Conservation (phyloP, 2,888 invertebrate species). For the Carabus problematicus region DNA sequence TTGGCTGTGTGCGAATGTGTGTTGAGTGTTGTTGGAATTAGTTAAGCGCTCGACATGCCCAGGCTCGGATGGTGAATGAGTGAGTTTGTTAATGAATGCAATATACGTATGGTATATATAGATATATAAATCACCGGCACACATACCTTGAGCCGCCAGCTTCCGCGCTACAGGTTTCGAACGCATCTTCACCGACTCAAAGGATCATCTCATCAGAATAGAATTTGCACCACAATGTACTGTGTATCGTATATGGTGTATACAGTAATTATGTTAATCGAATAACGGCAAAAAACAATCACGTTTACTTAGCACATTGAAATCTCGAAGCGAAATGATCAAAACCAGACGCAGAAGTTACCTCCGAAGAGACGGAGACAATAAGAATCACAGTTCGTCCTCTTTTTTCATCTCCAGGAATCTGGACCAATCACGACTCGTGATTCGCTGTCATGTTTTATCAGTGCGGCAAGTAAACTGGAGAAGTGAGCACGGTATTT, state of each 20-base stretch:
- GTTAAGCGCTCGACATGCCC: too few relatives aligned
- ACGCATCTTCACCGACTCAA: conserved; percentile 65
- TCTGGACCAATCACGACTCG: conserved; percentile 57
- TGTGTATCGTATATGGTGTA: too few relatives aligned
- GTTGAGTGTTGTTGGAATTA: background rate
- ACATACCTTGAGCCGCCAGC: conserved; percentile 73
- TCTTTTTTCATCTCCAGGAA: conserved; percentile 45
- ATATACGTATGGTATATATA: background rate
- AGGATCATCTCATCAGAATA: too few relatives aligned
- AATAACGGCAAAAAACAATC: background rate
- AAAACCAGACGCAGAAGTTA: conserved; percentile 5
- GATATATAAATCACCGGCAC: background rate
- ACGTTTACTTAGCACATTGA: conserved; percentile 2
- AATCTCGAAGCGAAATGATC: background rate
- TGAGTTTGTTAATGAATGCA: background rate
- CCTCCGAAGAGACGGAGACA: conserved; percentile 48
- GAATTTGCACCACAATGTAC: too few relatives aligned
- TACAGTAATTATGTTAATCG: too few relatives aligned
- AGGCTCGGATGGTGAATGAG: background rate
- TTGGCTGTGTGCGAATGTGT: background rate
- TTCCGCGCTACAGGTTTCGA: conserved; percentile 76
- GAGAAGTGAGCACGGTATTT: conserved; percentile 52
- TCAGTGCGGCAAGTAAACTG: conserved; percentile 59
- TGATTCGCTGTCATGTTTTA: conserved; percentile 60
- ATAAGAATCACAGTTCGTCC: conserved; percentile 52